Conservation (phyloP, 2,888 invertebrate genomes). For the Meghimatium bilineatum region DNA sequence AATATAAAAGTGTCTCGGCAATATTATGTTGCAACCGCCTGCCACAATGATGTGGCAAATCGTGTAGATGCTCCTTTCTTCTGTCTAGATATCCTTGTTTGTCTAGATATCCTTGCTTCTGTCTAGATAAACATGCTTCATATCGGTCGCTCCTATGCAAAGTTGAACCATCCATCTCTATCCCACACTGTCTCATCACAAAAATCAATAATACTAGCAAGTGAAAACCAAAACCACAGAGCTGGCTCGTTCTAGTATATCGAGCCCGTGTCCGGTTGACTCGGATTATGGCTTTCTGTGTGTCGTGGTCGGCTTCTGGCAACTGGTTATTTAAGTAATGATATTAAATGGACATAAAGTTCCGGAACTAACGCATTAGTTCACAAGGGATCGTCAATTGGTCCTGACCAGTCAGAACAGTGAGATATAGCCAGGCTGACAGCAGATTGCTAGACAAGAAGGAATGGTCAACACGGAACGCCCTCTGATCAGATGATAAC, state of each 20-base stretch:
- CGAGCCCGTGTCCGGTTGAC: not conserved
- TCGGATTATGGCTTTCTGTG: constrained; percentile 2
- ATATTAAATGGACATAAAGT: not conserved
- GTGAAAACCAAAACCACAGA: not conserved
- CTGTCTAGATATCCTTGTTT: too few relatives aligned
- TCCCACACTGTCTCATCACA: too few relatives aligned
- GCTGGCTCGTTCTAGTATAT: not conserved
- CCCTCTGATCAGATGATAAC: not conserved
- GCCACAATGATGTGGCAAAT: too few relatives aligned
- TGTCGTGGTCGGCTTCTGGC: not conserved
- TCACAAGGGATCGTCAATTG: too few relatives aligned
- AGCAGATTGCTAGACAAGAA: not conserved
- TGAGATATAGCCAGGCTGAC: not conserved
- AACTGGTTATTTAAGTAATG: not conserved
- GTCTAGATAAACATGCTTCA: too few relatives aligned
- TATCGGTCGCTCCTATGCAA: too few relatives aligned
- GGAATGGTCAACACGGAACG: not conserved
- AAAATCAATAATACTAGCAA: too few relatives aligned
- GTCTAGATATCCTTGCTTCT: too few relatives aligned
- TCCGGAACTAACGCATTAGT: not conserved
- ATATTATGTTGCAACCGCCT: too few relatives aligned
- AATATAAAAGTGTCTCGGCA: too few relatives aligned
- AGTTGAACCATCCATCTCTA: too few relatives aligned
- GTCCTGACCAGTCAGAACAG: not conserved
- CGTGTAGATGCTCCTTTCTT: too few relatives aligned